These are phyloP conservation scores for Agrochola macilenta DNA, from an alignment of 2,888 invertebrate genomes.

Conservation along the genomic window DNA sequence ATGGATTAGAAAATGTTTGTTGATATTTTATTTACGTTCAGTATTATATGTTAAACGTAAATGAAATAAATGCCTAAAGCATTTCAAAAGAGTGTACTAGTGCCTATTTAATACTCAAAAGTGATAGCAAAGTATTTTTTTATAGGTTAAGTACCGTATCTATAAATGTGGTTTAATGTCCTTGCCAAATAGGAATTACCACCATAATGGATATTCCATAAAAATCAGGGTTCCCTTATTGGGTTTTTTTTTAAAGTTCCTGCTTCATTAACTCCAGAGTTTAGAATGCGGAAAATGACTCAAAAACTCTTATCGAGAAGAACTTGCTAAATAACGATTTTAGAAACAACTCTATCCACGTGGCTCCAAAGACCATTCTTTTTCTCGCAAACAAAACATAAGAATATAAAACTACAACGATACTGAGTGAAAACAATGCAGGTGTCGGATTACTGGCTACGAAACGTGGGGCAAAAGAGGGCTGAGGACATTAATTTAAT, in stretches of 20 bases:
- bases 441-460: slow-evolving; percentile 88
- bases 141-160: background rate
- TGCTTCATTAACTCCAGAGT: background rate
- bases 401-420: slow-evolving; percentile 75
- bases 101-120: background rate
- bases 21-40: slow-evolving; percentile 30
- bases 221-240: background rate
- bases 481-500: slow-evolving; percentile 90
- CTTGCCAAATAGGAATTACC: background rate
- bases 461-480: slow-evolving; percentile 83
- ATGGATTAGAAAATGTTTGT: slow-evolving; percentile 60
- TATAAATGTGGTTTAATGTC: background rate
- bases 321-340: background rate
- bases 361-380: slow-evolving; percentile 37
- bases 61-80: background rate
- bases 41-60: background rate
- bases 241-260: background rate
- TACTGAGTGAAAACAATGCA: slow-evolving; percentile 85
- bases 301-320: background rate
- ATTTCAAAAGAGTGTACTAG: background rate
- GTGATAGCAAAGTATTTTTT: background rate
- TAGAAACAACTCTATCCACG: slow-evolving; percentile 8
- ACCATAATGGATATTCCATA: background rate
- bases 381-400: slow-evolving; percentile 66
- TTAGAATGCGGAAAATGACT: slow-evolving; percentile 3